Evolutionary conservation across 2,888 invertebrate species (phyloP).

Genomic region (Ptilodon capucinus): DNA sequence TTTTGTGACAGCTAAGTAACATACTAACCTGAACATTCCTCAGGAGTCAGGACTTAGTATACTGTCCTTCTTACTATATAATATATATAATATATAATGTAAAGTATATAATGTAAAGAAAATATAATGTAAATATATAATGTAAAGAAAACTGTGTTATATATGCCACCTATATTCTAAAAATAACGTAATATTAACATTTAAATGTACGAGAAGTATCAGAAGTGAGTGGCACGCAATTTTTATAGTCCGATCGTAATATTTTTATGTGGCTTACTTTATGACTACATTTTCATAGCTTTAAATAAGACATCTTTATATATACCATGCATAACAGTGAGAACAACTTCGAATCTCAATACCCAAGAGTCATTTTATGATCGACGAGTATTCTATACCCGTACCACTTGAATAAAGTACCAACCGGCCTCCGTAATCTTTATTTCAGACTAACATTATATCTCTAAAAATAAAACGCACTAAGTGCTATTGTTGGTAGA

Average conservation of each 20-base stretch:
- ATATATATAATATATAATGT: too few relatives aligned
- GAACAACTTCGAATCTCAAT: conserved; percentile 17
- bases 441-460: conserved; percentile 31
- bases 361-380: conserved; percentile 21
- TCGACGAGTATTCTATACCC: conserved; percentile 13
- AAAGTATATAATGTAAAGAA: too few relatives aligned
- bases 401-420: conserved; percentile 16
- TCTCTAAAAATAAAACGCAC: conserved; percentile 25
- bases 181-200: conserved; percentile 40
- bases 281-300: conserved; percentile 43
- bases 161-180: conserved; percentile 22
- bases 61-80: too few relatives aligned
- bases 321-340: conserved; percentile 8
- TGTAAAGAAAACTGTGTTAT: not conserved
- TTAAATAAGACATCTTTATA: conserved; percentile 39
- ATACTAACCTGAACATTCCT: too few relatives aligned
- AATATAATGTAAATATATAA: too few relatives aligned
- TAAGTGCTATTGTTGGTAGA: conserved; percentile 29
- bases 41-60: too few relatives aligned
- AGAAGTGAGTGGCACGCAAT: conserved; percentile 46
- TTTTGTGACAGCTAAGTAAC: too few relatives aligned
- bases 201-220: conserved; percentile 41
- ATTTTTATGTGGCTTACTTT: conserved; percentile 56
- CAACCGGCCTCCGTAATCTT: conserved; percentile 25
- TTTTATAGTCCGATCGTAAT: conserved; percentile 62